Base-by-base conservation (phyloP, 2,113 vertebrate genomes). In the Plectropomus leopardus region DNA sequence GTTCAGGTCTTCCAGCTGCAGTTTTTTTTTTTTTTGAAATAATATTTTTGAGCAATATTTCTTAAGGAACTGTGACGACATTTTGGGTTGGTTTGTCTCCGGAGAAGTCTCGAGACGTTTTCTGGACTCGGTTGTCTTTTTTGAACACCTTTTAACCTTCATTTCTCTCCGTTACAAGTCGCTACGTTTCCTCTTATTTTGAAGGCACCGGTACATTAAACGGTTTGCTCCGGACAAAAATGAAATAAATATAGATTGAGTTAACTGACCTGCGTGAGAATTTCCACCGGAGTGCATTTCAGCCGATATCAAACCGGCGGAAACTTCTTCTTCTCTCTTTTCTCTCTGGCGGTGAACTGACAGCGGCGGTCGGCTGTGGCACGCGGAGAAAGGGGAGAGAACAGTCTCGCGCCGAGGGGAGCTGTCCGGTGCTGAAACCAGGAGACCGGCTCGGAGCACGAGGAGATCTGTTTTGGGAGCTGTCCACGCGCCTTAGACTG, bases 381-480 rank as follows among this genome's bases (percentile, higher is more conserved):
- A 53, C 45, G 53, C 45, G 28, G 57, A 24, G 32, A 8, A 23
- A 4, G 7, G 13, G 10, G 9, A 48, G 19, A 66, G 17, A 9
- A 5, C 42, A 1, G 64, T 24, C 57, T 63, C 13, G 58, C 10
- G 55, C 40, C 5, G 53, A 50, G 71, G 61, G 93, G 92, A 96
- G 93, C 95, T 95, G 93, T 95, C 94, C 95, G 88, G 95, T 95
- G 93, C 96, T 95, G 95, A 95, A 94, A 85, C 82, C 78, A 78
- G 82, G 83, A 88, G 75, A 75, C 88, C 19, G 58, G 23, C 44
- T 7, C 8, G 30, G 32, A 24, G 24, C 23, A 4, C 30, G n/a
- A n/a, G n/a, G n/a, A n/a, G n/a, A n/a, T 40, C 30, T n/a, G 69
- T 28, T 67, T 15, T 30, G 32, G 78, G 80, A 83, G 76, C 86